phyloP scores from a whole-genome alignment of 2,113 vertebrate species.

The Caretta caretta region DNA sequence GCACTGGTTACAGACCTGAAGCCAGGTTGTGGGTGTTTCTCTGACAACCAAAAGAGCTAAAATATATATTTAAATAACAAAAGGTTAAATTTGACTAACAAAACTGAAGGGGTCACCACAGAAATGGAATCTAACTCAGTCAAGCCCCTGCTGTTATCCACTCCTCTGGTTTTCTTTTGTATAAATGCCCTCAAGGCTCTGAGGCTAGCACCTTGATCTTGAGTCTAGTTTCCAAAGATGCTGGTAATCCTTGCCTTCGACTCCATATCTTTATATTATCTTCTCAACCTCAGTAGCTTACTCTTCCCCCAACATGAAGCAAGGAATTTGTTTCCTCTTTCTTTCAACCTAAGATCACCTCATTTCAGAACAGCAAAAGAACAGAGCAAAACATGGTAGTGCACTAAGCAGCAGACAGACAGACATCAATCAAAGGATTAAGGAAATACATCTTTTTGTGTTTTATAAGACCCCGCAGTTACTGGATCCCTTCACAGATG shows the following conservation, averaged over 20 bases:
- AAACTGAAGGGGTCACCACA: no score
- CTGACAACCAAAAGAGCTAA: no score
- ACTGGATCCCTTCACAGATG: neutral
- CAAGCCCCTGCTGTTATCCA: no score
- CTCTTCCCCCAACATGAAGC: neutral
- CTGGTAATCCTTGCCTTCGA: neutral
- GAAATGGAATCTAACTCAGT: no score
- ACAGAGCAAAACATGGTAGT: neutral
- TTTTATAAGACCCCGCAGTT: neutral
- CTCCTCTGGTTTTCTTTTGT: no score
- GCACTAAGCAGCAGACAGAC: neutral
- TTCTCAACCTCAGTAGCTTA: constrained; percentile 1
- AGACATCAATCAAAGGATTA: neutral
- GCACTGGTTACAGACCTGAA: no score
- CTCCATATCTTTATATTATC: neutral
- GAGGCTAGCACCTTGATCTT: neutral
- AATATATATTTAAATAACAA: no score
- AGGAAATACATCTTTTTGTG: neutral
- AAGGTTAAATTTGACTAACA: no score
- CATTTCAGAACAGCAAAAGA: neutral
- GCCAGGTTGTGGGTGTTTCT: no score
- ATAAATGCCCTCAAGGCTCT: neutral
- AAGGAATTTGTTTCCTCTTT: neutral
- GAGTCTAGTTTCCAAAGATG: neutral
- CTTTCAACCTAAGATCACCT: neutral